phyloP scores from a whole-genome alignment of 1,140 invertebrate genomes.

The Lordiphosa clarofinis region DNA sequence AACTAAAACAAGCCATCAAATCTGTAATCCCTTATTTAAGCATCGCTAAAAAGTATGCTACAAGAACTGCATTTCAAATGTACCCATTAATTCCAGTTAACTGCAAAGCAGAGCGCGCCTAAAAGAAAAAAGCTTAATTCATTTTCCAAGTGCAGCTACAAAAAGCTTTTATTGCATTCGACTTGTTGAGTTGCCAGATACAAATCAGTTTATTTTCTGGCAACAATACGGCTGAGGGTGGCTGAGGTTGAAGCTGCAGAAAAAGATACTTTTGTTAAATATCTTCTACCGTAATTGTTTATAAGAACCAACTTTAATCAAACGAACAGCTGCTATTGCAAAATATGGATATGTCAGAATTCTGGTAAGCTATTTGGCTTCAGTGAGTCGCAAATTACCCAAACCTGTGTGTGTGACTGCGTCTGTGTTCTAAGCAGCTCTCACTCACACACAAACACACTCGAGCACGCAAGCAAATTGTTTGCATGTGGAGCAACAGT shows the following conservation, averaged over 20 bases:
- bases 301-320: not conserved
- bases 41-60: not conserved
- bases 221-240: constrained; percentile 16
- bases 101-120: no score
- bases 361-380: constrained; percentile 33
- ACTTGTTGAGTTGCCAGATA: constrained; percentile 9
- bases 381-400: constrained; percentile 31
- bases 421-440: constrained; percentile 14
- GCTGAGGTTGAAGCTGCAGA: constrained; percentile 22
- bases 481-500: constrained; percentile 55
- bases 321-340: no score
- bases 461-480: constrained; percentile 2
- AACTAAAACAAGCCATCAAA: no score
- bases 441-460: constrained; percentile 14
- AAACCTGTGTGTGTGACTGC: constrained; percentile 12
- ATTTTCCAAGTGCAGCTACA: no score
- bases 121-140: no score
- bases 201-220: not conserved
- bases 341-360: constrained; percentile 39
- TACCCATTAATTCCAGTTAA: no score
- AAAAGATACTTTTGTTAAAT: constrained; percentile 47
- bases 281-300: constrained; percentile 9
- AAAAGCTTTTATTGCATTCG: no score
- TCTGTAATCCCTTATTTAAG: no score
- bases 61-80: not conserved